A percentile compares a stretch with the other conserved stretches of the same genome.
Evolutionary conservation across 2,888 invertebrate genomes (phyloP).

Genomic region (Hemicrepidius hirtus): DNA sequence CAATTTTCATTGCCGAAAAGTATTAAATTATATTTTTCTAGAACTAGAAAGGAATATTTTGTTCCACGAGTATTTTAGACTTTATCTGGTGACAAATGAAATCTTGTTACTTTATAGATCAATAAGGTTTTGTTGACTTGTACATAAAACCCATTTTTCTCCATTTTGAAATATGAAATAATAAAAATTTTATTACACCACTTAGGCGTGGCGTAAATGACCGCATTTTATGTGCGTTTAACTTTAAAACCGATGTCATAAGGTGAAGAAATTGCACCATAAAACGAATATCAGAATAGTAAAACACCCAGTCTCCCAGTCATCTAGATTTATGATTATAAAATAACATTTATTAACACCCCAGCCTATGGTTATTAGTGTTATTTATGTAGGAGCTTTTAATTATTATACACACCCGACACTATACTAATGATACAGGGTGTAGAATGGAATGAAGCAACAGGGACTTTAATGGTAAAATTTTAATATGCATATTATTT

Average conservation of each 20-base stretch:
- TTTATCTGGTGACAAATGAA: neutral
- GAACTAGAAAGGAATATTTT: too few relatives aligned
- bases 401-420: too few relatives aligned
- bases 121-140: neutral
- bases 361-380: too few relatives aligned
- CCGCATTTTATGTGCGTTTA: constrained; percentile 26
- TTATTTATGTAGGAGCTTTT: too few relatives aligned
- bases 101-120: neutral
- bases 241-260: constrained; percentile 30
- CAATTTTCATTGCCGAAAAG: too few relatives aligned
- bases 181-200: constrained; percentile 31
- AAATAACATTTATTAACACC: too few relatives aligned
- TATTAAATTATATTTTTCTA: too few relatives aligned
- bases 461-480: too few relatives aligned
- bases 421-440: too few relatives aligned
- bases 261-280: constrained; percentile 27
- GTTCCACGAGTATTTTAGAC: neutral
- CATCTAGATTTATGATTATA: constrained; percentile 6
- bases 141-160: constrained; percentile 1
- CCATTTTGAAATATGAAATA: constrained; percentile 22
- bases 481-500: too few relatives aligned
- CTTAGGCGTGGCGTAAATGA: constrained; percentile 22
- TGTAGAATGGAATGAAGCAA: too few relatives aligned
- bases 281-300: constrained; percentile 28
- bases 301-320: constrained; percentile 1